Evolutionary conservation across 53 echinoderm and acorn worm genomes (phyloP), one percentile per base, ranked within the genome.

Genomic region (Zoroaster sp.): DNA sequence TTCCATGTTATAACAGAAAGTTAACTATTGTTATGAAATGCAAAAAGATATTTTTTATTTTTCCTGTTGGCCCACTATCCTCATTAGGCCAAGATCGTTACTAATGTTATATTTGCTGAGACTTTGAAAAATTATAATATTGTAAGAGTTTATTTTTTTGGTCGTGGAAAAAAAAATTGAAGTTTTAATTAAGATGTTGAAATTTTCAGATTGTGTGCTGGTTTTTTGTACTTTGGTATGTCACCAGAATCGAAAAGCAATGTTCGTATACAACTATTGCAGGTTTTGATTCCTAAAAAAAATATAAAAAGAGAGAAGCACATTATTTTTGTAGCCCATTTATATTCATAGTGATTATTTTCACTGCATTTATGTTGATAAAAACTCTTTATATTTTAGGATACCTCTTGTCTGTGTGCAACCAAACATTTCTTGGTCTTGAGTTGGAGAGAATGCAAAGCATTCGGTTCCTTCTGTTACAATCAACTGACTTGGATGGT

Each of bases 121-220:
- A 93, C 93, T 89, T 93, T 88, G 83, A 75, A 80, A 83, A 89
- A 88, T 88, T 88, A 89, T 88, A 88, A 87, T 73, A 76, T 89
- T 83, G 89, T 93, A 83, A 92, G 83, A 93, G 93, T 93, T 93
- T 93, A 88, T 88, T 93, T 93, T 91, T 92, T 93, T 83, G 75
- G 93, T 93, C 91, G 66, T 87, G 67, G 66, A 75, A 78, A 83
- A 89, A 49, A 88, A 88, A 89, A 45, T 80, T 91, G 88, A 88
- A 88, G 92, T 91, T 77, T n/a, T 88, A 88, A 91, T 86, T 91
- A 86, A 87, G 87, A 80, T 91, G 92, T 91, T 91, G 75, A 78
- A 87, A 79, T 86, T 87, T 87, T 78, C 65, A 78, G 92, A 91
- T 79, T 88, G 92, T 91, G 92, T 91, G 92, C 92, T 89, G 89